A percentile compares a stretch with the other conserved stretches of the same genome.
Evolutionary conservation across 1,140 invertebrate genomes (phyloP).

Genomic region (Caenorhabditis brenneri): DNA sequence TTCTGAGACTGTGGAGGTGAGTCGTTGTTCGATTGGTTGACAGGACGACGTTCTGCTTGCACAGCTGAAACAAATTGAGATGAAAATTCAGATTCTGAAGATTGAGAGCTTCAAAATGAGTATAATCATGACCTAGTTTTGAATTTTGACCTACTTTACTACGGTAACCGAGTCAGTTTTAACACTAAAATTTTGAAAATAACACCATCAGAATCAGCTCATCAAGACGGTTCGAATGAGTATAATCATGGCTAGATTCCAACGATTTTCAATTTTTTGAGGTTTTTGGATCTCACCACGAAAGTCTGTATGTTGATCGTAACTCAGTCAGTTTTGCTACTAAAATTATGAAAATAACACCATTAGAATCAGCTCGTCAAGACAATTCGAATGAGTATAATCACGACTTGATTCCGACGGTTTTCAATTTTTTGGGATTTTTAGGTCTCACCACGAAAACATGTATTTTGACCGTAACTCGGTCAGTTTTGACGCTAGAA

Average conservation of each 20-base stretch:
- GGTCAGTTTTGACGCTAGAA: too few species aligned
- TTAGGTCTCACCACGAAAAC: neutral
- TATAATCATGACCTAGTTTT: too few species aligned
- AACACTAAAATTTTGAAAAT: too few species aligned
- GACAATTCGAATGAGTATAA: neutral
- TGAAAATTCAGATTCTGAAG: neutral
- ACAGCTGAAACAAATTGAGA: slow-evolving; percentile 74
- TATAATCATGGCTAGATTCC: too few species aligned
- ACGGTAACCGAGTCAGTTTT: too few species aligned
- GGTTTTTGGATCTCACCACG: too few species aligned
- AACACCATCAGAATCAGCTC: too few species aligned
- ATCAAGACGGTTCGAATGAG: too few species aligned
- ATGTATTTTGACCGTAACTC: too few species aligned
- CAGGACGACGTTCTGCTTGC: slow-evolving; percentile 74
- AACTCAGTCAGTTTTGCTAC: too few species aligned
- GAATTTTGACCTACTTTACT: too few species aligned
- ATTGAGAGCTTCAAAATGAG: neutral
- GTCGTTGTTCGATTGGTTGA: slow-evolving; percentile 69
- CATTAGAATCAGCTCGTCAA: neutral
- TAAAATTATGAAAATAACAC: neutral
- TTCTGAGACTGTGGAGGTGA: neutral
- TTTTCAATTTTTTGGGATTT: neutral
- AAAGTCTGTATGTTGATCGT: too few species aligned
- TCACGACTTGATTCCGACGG: neutral
- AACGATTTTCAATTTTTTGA: neutral